phyloP scores from a whole-genome alignment of 2,113 vertebrate genomes.

The Silurus asotus region DNA sequence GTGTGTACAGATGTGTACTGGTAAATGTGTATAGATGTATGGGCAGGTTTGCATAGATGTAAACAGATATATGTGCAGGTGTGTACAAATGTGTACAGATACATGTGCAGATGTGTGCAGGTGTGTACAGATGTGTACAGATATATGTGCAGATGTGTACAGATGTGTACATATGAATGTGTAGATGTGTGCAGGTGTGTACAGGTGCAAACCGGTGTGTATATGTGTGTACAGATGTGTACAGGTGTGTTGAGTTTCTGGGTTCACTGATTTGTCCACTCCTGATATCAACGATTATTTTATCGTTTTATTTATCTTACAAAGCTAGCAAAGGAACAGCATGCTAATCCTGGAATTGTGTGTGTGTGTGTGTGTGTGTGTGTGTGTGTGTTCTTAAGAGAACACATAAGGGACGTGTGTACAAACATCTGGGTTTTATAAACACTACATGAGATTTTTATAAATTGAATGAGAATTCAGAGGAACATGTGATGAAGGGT shows the following conservation, averaged over 20 bases:
- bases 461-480: neutral
- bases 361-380: neutral
- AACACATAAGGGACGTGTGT: neutral
- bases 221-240: neutral
- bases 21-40: too few species aligned
- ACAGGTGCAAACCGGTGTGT: too few species aligned
- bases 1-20: too few species aligned
- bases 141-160: too few species aligned
- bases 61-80: too few species aligned
- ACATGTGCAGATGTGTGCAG: too few species aligned
- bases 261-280: neutral
- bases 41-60: too few species aligned
- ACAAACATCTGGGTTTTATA: neutral
- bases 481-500: neutral
- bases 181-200: too few species aligned
- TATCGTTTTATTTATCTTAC: neutral
- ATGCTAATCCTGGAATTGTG: neutral
- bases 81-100: too few species aligned
- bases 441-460: constrained; percentile 26
- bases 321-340: neutral
- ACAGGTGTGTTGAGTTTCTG: neutral
- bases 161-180: too few species aligned
- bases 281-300: neutral
- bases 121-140: too few species aligned
- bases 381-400: neutral